phyloP scores from a whole-genome alignment of 2,113 vertebrate species.

The Terrapene triunguis region DNA sequence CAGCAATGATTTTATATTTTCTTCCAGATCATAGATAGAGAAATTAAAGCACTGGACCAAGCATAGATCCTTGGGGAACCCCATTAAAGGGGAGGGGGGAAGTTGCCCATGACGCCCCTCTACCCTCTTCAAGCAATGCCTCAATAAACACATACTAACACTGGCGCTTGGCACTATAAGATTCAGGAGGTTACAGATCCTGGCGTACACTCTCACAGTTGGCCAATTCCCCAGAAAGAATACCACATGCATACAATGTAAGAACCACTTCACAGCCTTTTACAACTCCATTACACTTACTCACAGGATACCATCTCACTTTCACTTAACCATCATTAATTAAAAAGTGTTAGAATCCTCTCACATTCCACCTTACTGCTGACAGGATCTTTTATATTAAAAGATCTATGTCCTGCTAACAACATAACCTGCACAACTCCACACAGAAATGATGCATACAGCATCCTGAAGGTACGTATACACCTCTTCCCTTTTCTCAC shows the following conservation, averaged over 20 bases:
- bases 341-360: no score
- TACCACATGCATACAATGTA: background rate
- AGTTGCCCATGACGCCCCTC: background rate
- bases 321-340: no score
- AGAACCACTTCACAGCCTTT: background rate
- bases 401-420: no score
- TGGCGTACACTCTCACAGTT: background rate
- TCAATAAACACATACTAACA: background rate
- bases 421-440: no score
- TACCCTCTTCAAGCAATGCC: background rate
- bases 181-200: background rate
- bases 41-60: background rate
- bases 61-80: background rate
- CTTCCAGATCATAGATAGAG: background rate
- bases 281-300: background rate
- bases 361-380: no score
- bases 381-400: no score
- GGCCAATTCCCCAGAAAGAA: background rate
- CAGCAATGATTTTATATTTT: background rate
- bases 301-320: background rate
- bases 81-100: background rate
- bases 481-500: no score
- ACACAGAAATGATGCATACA: no score
- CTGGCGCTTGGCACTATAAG: background rate
- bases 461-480: no score